These are phyloP conservation scores for Bacillus rossius DNA, from an alignment of 1,140 invertebrate genomes.

Conservation along the genomic window DNA sequence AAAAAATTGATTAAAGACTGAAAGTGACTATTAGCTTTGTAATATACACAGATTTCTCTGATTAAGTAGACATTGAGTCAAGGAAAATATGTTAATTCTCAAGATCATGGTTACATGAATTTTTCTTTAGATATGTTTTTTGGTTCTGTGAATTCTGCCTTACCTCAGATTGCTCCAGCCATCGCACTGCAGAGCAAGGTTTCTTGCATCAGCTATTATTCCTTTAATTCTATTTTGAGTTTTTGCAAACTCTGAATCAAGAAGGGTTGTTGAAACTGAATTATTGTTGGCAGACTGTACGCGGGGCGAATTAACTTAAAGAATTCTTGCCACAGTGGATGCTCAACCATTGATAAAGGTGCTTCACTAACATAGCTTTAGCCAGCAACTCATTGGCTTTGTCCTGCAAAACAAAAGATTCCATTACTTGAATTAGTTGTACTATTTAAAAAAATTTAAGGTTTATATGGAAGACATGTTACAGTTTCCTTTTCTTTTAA, in stretches of 20 bases:
- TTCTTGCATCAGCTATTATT: slow-evolving; percentile 1
- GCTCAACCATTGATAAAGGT: slow-evolving; percentile 18
- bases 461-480: no score
- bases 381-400: background rate
- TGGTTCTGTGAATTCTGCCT: background rate
- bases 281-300: slow-evolving; percentile 13
- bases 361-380: slow-evolving; percentile 15
- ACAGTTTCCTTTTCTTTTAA: no score
- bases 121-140: no score
- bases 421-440: no score
- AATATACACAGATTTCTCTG: no score
- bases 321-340: slow-evolving; percentile 22
- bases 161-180: slow-evolving; percentile 31
- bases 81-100: no score
- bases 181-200: slow-evolving; percentile 29
- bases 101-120: no score
- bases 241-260: slow-evolving; percentile 19
- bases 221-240: slow-evolving; percentile 9
- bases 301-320: slow-evolving; percentile 17
- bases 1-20: no score
- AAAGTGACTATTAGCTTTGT: no score
- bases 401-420: slow-evolving; percentile 1
- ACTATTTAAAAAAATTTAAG: no score
- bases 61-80: no score
- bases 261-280: slow-evolving; percentile 15